Evolutionary conservation across 2,113 vertebrate genomes (phyloP).

Genomic region (Paedocypris sp.): DNA sequence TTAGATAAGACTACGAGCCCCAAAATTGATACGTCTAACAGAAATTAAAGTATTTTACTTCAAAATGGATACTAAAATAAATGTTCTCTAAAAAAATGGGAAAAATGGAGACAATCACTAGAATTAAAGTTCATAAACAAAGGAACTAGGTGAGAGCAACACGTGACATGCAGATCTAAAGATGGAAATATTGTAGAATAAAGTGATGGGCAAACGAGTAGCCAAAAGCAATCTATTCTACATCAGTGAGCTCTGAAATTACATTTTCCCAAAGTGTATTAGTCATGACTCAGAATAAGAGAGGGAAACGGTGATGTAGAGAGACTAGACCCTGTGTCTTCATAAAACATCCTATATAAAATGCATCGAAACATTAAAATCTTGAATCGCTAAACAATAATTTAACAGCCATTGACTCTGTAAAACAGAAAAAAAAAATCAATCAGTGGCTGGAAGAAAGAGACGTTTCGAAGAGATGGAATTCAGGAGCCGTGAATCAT

Average conservation of each 20-base stretch:
- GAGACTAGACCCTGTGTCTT: background rate
- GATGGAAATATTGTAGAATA: conserved; percentile 33
- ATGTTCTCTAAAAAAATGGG: no score
- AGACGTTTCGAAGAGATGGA: no score
- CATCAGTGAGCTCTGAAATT: conserved; percentile 46
- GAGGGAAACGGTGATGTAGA: background rate
- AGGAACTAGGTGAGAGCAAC: background rate
- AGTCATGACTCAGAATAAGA: conserved; percentile 41
- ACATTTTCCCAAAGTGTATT: conserved; percentile 47
- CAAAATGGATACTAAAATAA: no score
- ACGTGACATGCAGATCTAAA: conserved; percentile 8
- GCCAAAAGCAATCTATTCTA: conserved; percentile 50
- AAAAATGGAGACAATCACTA: no score
- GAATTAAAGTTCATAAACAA: background rate
- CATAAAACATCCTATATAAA: background rate
- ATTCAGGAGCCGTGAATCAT: background rate
- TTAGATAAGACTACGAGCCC: no score
- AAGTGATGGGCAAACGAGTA: conserved; percentile 34
- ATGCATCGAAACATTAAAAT: background rate
- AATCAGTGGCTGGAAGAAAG: no score
- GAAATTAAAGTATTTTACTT: no score
- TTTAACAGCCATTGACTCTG: background rate
- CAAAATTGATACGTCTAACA: no score
- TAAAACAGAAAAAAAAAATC: no score
- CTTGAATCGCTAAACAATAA: background rate